Evolutionary conservation across 2,113 vertebrate species (phyloP).

Genomic region (Rhabdomys dilectus): DNA sequence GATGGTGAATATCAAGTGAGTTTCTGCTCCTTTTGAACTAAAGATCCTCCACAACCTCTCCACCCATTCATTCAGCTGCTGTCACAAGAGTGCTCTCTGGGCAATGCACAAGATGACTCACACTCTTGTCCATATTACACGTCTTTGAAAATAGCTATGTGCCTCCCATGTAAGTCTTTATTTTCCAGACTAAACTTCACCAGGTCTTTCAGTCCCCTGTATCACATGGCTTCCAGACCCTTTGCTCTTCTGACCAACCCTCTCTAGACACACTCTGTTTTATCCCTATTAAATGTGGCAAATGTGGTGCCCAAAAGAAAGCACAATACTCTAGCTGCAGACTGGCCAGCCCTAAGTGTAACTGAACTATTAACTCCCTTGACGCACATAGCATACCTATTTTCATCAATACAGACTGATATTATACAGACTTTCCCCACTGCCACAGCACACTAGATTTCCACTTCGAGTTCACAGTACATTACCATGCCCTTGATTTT

Average conservation of each 20-base stretch:
- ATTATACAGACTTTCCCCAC: slow-evolving; percentile 40
- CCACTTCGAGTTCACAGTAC: slow-evolving; percentile 44
- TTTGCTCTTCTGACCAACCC: slow-evolving; percentile 35
- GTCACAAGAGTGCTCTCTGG: not conserved
- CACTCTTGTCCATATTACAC: not conserved
- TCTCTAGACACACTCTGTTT: slow-evolving; percentile 69
- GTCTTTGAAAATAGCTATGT: slow-evolving; percentile 58
- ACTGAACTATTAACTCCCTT: slow-evolving; percentile 70
- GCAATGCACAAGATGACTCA: not conserved
- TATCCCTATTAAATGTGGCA: slow-evolving; percentile 66
- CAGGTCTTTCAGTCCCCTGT: slow-evolving; percentile 30
- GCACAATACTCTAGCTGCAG: slow-evolving; percentile 53
- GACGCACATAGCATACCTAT: slow-evolving; percentile 43
- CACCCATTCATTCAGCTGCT: not conserved
- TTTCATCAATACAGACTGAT: slow-evolving; percentile 66
- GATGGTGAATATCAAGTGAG: not conserved
- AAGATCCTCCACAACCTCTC: slow-evolving; percentile 25
- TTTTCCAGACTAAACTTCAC: slow-evolving; percentile 57
- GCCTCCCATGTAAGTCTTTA: not conserved
- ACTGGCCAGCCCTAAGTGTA: slow-evolving; percentile 57
- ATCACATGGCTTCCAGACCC: slow-evolving; percentile 21
- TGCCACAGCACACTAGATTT: slow-evolving; percentile 66
- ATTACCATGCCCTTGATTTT: slow-evolving; percentile 55
- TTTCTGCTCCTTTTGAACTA: slow-evolving; percentile 10
- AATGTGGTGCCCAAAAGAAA: slow-evolving; percentile 69